Evolutionary conservation across 2,797 vertebrate species (phyloP).

Genomic region (Setipinna tenuifilis): DNA sequence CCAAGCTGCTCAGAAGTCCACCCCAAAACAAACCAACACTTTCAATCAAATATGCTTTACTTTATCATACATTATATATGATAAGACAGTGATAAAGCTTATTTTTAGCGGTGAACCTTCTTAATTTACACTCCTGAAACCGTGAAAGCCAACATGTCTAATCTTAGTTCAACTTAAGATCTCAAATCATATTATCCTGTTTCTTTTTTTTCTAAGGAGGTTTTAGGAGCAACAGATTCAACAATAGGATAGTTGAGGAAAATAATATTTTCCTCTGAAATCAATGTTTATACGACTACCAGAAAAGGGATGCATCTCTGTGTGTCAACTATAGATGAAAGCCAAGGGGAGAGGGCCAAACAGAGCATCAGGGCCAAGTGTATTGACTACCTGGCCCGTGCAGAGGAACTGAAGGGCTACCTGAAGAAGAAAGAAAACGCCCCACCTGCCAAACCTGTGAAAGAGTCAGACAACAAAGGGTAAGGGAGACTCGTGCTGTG

Average conservation of each 20-base stretch:
- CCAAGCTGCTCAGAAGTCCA: not conserved
- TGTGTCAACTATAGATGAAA: constrained; percentile 96
- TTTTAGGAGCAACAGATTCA: no score
- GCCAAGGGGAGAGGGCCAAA: constrained; percentile 94
- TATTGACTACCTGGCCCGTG: constrained; percentile 92
- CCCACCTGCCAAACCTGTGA: constrained; percentile 86
- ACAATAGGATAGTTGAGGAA: no score
- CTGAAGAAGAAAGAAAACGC: constrained; percentile 91
- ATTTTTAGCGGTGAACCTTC: no score
- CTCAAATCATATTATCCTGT: no score
- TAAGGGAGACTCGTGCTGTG: constrained; percentile 68
- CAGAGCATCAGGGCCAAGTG: constrained; percentile 92
- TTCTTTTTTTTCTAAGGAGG: no score
- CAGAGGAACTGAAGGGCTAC: constrained; percentile 94
- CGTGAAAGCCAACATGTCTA: no score
- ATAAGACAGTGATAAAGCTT: not conserved
- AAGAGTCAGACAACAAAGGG: constrained; percentile 96
- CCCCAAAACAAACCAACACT: not conserved
- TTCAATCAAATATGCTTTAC: not conserved
- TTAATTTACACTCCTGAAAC: no score
- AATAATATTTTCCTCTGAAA: no score
- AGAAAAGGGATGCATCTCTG: not conserved
- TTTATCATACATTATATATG: not conserved
- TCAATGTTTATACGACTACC: not conserved
- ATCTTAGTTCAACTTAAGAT: no score